Percentiles rank a stretch among this genome's conserved stretches.
phyloP scores from a whole-genome alignment of 2,113 vertebrate genomes.

The Pica pica region DNA sequence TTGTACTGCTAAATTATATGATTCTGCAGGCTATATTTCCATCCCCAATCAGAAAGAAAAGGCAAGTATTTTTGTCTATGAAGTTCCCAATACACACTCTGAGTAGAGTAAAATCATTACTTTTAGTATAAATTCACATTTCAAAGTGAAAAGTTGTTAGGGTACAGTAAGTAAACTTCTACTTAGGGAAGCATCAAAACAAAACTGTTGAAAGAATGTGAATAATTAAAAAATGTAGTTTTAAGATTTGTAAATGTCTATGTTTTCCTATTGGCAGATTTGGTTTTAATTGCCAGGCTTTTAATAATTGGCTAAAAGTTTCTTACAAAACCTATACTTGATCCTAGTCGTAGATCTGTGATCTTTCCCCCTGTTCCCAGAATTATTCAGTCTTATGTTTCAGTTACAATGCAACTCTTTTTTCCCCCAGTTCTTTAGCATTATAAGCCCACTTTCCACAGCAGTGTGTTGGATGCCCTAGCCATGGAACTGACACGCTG shows the following conservation, averaged over 20 bases:
- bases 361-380: background rate
- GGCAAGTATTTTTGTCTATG: background rate
- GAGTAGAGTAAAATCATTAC: background rate
- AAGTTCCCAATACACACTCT: background rate
- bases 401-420: background rate
- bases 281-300: background rate
- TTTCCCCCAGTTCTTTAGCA: background rate
- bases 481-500: background rate
- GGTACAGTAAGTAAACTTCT: background rate
- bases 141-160: background rate
- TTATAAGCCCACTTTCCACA: background rate
- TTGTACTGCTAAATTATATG: background rate
- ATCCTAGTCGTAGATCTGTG: background rate
- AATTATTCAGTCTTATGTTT: background rate
- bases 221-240: background rate
- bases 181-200: background rate
- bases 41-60: background rate
- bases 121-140: background rate
- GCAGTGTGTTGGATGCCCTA: background rate
- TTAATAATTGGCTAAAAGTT: background rate
- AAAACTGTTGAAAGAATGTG: background rate
- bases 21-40: background rate
- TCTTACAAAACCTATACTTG: background rate
- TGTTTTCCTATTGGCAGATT: background rate
- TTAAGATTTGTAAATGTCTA: background rate